Base-by-base conservation (phyloP, 2,113 vertebrate species). In the Upupa epops region DNA sequence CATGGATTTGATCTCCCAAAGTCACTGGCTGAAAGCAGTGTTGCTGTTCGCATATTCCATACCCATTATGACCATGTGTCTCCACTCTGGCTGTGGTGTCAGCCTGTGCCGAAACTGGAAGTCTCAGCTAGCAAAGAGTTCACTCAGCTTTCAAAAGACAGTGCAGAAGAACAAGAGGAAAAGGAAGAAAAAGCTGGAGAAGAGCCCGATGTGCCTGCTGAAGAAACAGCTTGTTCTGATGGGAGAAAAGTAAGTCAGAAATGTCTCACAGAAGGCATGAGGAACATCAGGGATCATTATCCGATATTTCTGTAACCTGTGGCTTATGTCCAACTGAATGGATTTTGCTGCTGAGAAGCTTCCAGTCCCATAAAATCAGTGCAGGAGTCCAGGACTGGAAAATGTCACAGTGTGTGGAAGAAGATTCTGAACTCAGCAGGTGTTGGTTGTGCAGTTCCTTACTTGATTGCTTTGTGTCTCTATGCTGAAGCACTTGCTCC, bases 51-150 rank as follows among this genome's bases (percentile, higher is more conserved):
- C 7, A 86, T 99, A 76, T 94, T 99, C 7, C 98, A 99, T 88
- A 98, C 98, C 5, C 84, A 4, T 28, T 98, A 99, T 1, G 98
- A 99, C 77, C 99, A 99, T 11, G 11, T 99, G 17, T 98, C 98
- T 6, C 97, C 98, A 1, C 94, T 94, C 13, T 90, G 59, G 91
- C 32, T 71, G 21, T 9, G n/a, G 73, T 45, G 59, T 49, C 60
- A 74, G 11, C 82, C 85, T 26, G 92, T 93, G 40, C 40, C 71
- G 7, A 81, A 72, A 14, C 8, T 87, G 45, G 92, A 89, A 28
- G 9, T 51, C 6, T n/a, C 64, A 12, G 70, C 18, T 2, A 22
- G 2, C 1, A 0, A 8, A 7, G 3, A 31, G 3, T 16, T 11
- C 5, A 11, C 19, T 29, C 52, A 40, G 56, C 18, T 18, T 8